Percentiles rank a stretch among this genome's conserved stretches.
These are phyloP conservation scores for Trichacis sp. DNA, from an alignment of 2,888 invertebrate species.

Conservation along the genomic window DNA sequence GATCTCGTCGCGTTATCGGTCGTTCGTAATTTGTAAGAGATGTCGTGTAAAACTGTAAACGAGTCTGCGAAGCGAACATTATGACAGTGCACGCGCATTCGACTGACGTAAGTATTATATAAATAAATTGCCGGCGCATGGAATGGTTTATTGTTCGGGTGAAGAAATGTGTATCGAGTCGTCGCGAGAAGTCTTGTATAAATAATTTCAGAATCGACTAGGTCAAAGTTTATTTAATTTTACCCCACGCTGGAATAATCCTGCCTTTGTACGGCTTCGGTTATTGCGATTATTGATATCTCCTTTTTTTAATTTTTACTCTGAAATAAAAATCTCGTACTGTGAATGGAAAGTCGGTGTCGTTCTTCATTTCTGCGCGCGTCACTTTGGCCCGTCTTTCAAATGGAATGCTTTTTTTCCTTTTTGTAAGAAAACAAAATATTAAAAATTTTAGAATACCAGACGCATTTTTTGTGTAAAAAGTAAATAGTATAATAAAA, in stretches of 20 bases:
- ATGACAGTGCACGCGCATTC: background rate
- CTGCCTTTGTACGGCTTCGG: background rate
- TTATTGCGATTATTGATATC: background rate
- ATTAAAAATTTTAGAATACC: background rate
- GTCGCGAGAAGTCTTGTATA: background rate
- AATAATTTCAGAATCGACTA: background rate
- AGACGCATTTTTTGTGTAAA: constrained; percentile 2
- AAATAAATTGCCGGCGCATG: background rate
- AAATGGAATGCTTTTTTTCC: too few species aligned
- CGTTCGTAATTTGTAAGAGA: too few species aligned
- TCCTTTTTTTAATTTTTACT: constrained; percentile 4
- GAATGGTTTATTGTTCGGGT: background rate
- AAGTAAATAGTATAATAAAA: constrained; percentile 6
- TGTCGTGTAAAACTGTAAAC: too few species aligned
- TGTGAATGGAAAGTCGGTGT: background rate
- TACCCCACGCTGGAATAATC: background rate
- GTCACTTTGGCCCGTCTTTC: background rate
- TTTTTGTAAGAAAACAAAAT: background rate
- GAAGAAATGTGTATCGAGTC: background rate
- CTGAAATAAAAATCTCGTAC: background rate
- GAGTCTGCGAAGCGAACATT: background rate
- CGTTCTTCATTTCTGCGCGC: background rate
- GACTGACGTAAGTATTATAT: background rate
- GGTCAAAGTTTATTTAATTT: background rate
- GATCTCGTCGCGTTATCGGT: background rate